Percentiles rank a stretch among this genome's conserved stretches.
These are phyloP conservation scores for Bombus terrestris DNA, from an alignment of 1,140 invertebrate genomes.

Conservation along the genomic window DNA sequence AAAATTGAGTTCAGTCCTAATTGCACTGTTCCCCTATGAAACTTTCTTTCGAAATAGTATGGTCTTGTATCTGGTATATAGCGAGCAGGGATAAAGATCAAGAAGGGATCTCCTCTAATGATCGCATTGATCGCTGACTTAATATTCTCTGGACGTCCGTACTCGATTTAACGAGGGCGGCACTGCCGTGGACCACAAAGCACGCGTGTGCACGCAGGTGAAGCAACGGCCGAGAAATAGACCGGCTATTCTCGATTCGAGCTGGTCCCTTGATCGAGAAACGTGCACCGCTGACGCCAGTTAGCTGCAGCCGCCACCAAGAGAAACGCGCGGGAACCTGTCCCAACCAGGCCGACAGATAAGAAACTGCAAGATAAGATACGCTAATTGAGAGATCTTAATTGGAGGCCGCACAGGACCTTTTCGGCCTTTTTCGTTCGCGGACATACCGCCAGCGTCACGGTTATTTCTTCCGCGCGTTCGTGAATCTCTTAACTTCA, in stretches of 20 bases:
- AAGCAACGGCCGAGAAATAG: slow-evolving; percentile 56
- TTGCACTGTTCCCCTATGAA: slow-evolving; percentile 28
- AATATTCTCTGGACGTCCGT: slow-evolving; percentile 52
- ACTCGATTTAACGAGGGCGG: slow-evolving; percentile 66
- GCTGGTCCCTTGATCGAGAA: slow-evolving; percentile 35
- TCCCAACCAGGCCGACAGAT: slow-evolving; percentile 53
- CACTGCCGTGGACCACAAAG: slow-evolving; percentile 52
- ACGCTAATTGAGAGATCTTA: slow-evolving; percentile 78
- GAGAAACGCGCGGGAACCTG: slow-evolving; percentile 62
- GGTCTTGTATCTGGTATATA: slow-evolving; percentile 6
- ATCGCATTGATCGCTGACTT: slow-evolving; percentile 60
- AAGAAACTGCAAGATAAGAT: slow-evolving; percentile 73
- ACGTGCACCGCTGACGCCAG: slow-evolving; percentile 36
- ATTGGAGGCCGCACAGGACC: slow-evolving; percentile 64
- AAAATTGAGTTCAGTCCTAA: slow-evolving; percentile 30
- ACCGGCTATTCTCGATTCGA: slow-evolving; percentile 39
- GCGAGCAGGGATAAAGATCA: background rate
- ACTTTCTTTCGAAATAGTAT: slow-evolving; percentile 27
- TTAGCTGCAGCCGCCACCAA: slow-evolving; percentile 12
- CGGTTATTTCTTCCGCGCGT: background rate
- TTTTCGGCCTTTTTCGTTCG: slow-evolving; percentile 30
- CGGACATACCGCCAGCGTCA: slow-evolving; percentile 28
- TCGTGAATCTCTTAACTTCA: slow-evolving; percentile 18
- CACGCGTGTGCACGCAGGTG: slow-evolving; percentile 37
- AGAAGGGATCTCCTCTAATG: slow-evolving; percentile 51